phyloP scores from a whole-genome alignment of 2,797 vertebrate species.

The Sebastes dallii region DNA sequence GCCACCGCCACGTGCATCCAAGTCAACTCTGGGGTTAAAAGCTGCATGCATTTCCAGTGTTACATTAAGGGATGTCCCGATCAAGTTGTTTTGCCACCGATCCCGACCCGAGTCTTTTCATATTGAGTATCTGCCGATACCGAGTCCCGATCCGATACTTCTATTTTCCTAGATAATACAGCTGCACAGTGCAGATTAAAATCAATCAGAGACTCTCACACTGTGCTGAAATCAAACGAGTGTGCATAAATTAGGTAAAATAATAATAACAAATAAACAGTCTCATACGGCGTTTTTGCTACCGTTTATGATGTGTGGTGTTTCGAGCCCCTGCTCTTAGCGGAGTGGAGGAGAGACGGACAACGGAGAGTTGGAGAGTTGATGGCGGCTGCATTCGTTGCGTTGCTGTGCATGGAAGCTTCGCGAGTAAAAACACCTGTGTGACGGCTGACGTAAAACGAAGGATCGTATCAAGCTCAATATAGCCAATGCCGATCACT shows the following conservation, averaged over 20 bases:
- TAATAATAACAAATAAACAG: neutral
- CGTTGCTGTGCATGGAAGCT: too few species aligned
- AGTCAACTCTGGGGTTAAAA: conserved; percentile 24
- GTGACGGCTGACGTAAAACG: too few species aligned
- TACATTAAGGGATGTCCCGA: neutral
- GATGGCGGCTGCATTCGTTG: too few species aligned
- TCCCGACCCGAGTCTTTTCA: neutral
- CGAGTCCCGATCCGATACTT: neutral
- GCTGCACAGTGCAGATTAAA: neutral
- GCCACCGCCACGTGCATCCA: conserved; percentile 38
- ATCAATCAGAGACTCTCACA: neutral
- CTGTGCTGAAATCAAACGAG: neutral
- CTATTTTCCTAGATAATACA: neutral
- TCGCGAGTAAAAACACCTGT: too few species aligned
- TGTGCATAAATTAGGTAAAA: neutral
- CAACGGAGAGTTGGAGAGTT: too few species aligned
- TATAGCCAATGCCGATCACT: too few species aligned
- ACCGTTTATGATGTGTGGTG: neutral
- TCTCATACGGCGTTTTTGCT: neutral
- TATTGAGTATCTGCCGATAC: neutral
- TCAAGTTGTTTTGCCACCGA: neutral
- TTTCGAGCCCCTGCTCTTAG: too few species aligned
- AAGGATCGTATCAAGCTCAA: too few species aligned
- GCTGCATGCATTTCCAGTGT: neutral
- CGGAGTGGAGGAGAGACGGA: too few species aligned